phyloP scores from a whole-genome alignment of 2,888 invertebrate genomes.

The Ichneumoninae sp. region DNA sequence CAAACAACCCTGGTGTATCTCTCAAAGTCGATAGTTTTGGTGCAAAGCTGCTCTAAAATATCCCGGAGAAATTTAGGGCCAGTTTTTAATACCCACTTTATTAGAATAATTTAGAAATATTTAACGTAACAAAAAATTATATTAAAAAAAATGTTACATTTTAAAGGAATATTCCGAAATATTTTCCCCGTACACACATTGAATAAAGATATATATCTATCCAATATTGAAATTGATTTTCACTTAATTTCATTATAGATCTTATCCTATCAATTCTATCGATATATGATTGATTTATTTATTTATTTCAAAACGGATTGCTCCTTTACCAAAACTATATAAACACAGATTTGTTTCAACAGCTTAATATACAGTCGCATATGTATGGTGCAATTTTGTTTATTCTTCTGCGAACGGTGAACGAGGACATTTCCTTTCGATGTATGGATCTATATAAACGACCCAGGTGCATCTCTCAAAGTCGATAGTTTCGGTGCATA shows the following conservation, averaged over 20 bases:
- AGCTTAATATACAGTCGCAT: too few relatives aligned
- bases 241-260: background rate
- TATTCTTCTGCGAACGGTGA: background rate
- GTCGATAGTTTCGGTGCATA: constrained; percentile 35
- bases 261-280: background rate
- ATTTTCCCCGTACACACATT: too few relatives aligned
- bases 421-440: background rate
- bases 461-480: constrained; percentile 54
- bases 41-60: constrained; percentile 20
- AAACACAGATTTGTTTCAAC: too few relatives aligned
- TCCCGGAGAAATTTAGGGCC: constrained; percentile 31
- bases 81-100: background rate
- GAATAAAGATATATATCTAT: too few relatives aligned
- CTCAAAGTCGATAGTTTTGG: constrained; percentile 32
- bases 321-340: too few relatives aligned
- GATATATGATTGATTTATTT: background rate
- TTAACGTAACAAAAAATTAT: background rate
- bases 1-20: constrained; percentile 51
- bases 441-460: background rate
- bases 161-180: background rate
- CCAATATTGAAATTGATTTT: background rate
- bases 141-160: background rate
- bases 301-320: too few relatives aligned
- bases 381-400: background rate
- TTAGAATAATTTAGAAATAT: too few relatives aligned